Conservation (phyloP, 1,140 invertebrate species). For the Drosophila takahashii region DNA sequence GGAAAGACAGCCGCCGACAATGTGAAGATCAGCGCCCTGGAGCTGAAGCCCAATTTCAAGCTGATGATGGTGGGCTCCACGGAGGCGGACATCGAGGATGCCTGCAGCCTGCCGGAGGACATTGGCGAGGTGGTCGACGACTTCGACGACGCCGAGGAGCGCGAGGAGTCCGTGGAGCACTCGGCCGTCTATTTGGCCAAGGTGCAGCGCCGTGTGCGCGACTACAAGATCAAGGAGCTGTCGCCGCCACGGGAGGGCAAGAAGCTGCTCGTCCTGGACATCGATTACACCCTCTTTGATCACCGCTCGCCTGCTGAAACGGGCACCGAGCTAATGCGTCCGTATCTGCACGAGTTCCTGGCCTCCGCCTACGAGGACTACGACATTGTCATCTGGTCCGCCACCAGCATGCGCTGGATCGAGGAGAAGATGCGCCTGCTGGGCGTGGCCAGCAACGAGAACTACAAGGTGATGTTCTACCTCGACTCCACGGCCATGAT, state of each 20-base stretch:
- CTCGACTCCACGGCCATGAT: constrained; percentile 97
- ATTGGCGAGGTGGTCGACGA: constrained; percentile 95
- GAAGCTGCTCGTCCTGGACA: constrained; percentile 97
- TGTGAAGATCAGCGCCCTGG: constrained; percentile 88
- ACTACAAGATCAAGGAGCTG: constrained; percentile 93
- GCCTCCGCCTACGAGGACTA: constrained; percentile 95
- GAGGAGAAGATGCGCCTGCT: constrained; percentile 98
- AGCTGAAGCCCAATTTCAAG: constrained; percentile 94
- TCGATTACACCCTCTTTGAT: constrained; percentile 99
- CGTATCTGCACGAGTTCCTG: constrained; percentile 97
- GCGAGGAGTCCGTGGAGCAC: constrained; percentile 87
- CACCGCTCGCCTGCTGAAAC: constrained; percentile 96
- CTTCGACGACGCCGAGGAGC: constrained; percentile 94
- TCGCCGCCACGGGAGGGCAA: constrained; percentile 93
- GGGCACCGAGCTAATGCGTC: constrained; percentile 96
- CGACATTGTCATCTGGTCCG: constrained; percentile 97
- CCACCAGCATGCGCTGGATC: constrained; percentile 99
- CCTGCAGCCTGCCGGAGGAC: constrained; percentile 91
- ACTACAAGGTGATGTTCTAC: constrained; percentile 97
- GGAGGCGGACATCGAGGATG: constrained; percentile 95
- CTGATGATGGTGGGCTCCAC: constrained; percentile 98
- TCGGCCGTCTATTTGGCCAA: constrained; percentile 89
- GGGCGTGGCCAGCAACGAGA: constrained; percentile 92
- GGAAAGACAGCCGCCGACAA: constrained; percentile 93
- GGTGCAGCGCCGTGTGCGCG: constrained; percentile 93